Base-by-base conservation (phyloP, 2,888 invertebrate species). In the Drosophila nr. perissopoda region DNA sequence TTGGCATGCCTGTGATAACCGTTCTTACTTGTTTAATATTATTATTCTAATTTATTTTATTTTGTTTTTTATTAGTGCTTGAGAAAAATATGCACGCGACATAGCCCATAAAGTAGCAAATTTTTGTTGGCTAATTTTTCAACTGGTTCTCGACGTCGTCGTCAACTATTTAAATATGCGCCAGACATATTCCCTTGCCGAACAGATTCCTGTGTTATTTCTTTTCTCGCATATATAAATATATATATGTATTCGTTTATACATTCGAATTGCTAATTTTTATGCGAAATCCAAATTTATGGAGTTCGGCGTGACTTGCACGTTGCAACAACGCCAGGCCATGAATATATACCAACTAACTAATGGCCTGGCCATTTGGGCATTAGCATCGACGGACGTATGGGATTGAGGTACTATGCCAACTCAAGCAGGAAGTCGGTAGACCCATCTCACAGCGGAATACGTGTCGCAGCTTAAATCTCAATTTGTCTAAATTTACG, bases 21-120 rank as follows among this genome's bases (percentile, higher is more conserved):
- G 21, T 25, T 46, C 4, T 16, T 25, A 46, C 21, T 25, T 16
- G 21, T 4, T 25, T 42, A n/a, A 48, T 25, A 33, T 27, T 51
- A 18, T 40, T 67, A 60, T 59, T 51, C 16, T 4, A 49, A 56
- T 46, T 34, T 52, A 34, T 54, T 57, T 25, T 18, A 5, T 1
- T 5, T 5, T 57, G 48, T 53, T 51, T 42, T 36, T 60, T 31
- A 57, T 33, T 33, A 33, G 11, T 36, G 53, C 31, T 56, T 56
- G 46, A 16, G 46, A 66, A 67, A 60, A 56, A 69, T 77, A 83
- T 89, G 75, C 85, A 82, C 82, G 80, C 85, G 85, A 88, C 89
- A 84, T 74, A 46, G 72, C 57, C 77, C 79, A 75, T 75, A 82
- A 82, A 79, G 52, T 67, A 80, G 71, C 68, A 73, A 69, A 68